Conservation (phyloP, 2,888 invertebrate genomes). For the Epirrhoe alternata region DNA sequence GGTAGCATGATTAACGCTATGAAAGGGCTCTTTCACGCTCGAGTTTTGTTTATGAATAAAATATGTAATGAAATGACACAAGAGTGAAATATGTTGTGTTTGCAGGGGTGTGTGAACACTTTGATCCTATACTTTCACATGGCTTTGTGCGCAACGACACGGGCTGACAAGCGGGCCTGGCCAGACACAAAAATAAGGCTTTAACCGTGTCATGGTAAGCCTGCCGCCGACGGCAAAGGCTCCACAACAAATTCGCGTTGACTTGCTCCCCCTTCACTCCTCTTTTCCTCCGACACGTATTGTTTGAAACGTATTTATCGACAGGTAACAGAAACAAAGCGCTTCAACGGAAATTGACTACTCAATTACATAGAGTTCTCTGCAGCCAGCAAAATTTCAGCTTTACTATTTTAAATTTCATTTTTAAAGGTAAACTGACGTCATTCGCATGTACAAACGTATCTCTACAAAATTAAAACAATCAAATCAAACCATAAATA, state of each 20-base stretch:
- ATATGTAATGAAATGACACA: slow-evolving; percentile 58
- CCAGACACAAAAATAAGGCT: slow-evolving; percentile 84
- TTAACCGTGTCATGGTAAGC: slow-evolving; percentile 84
- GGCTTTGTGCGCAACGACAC: slow-evolving; percentile 79
- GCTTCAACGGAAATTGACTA: slow-evolving; percentile 36
- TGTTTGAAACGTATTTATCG: slow-evolving; percentile 56
- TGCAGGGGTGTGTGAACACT: slow-evolving; percentile 69
- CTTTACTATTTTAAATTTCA: slow-evolving; percentile 9
- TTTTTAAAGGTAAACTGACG: neutral
- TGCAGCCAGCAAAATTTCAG: slow-evolving; percentile 27
- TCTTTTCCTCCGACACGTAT: slow-evolving; percentile 59
- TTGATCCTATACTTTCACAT: slow-evolving; percentile 83
- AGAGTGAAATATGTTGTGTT: slow-evolving; percentile 62
- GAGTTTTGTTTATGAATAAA: slow-evolving; percentile 44
- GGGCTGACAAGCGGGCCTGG: slow-evolving; percentile 81
- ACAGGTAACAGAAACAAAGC: slow-evolving; percentile 42
- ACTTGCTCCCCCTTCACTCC: slow-evolving; percentile 68
- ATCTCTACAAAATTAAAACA: too few relatives aligned
- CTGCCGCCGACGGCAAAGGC: slow-evolving; percentile 84
- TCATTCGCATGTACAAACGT: too few relatives aligned
- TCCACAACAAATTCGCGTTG: slow-evolving; percentile 80
- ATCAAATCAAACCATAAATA: too few relatives aligned
- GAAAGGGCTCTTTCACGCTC: slow-evolving; percentile 45
- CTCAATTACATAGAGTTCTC: slow-evolving; percentile 32
- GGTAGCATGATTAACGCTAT: slow-evolving; percentile 44